phyloP scores from a whole-genome alignment of 53 echinoderm and acorn worm genomes.

The Temnopleurus reevesii region DNA sequence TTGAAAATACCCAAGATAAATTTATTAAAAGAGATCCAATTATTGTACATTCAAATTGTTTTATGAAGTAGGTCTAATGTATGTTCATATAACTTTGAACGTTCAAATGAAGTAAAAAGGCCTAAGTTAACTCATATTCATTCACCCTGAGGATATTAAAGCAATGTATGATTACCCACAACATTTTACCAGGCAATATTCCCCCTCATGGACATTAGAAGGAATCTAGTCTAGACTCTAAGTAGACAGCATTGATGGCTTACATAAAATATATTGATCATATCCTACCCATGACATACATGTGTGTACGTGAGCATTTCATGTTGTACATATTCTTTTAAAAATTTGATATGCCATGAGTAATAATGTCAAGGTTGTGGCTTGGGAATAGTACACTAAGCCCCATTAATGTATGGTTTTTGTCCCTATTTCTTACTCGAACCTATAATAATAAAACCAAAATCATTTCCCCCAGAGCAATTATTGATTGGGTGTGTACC shows the following conservation, averaged over 20 bases:
- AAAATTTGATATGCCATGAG: neutral
- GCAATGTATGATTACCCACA: neutral
- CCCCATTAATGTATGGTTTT: neutral
- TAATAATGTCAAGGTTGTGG: neutral
- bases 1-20: no score
- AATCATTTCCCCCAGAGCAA: no score
- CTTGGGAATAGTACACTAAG: neutral
- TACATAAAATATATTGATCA: constrained; percentile 21
- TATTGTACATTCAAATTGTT: neutral
- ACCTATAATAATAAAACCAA: no score
- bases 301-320: constrained; percentile 15
- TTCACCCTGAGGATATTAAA: constrained; percentile 4
- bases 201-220: neutral
- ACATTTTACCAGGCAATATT: neutral
- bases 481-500: no score
- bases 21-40: no score
- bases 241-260: constrained; percentile 5
- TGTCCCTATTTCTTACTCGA: neutral
- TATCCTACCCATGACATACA: constrained; percentile 15
- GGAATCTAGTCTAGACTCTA: neutral
- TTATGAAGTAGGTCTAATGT: neutral
- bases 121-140: neutral
- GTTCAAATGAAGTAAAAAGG: neutral
- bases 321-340: neutral
- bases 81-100: neutral